These are phyloP conservation scores for Sclerurus mexicanus DNA, from an alignment of 2,113 vertebrate species.

Conservation along the genomic window DNA sequence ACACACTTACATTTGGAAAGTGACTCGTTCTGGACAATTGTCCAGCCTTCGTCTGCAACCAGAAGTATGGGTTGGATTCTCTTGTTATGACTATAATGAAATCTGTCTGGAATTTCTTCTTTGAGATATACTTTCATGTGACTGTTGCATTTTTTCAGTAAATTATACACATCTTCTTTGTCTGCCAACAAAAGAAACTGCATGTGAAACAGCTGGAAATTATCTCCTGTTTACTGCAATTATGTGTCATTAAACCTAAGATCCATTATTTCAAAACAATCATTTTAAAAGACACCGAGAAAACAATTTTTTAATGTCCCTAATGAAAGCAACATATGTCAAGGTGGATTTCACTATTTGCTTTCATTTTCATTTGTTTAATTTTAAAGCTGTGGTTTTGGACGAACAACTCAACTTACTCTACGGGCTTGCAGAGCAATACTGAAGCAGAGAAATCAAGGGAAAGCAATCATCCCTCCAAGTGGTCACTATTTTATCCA, in stretches of 20 bases:
- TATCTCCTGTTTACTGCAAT: neutral
- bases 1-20: slow-evolving; percentile 75
- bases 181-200: slow-evolving; percentile 61
- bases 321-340: neutral
- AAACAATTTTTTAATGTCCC: neutral
- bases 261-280: neutral
- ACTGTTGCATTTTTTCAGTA: slow-evolving; percentile 75
- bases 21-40: slow-evolving; percentile 79
- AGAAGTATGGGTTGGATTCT: slow-evolving; percentile 89
- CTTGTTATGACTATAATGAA: slow-evolving; percentile 85
- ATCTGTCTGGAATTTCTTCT: slow-evolving; percentile 83
- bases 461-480: neutral
- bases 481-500: neutral
- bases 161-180: slow-evolving; percentile 65
- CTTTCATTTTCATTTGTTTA: too few relatives aligned
- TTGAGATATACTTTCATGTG: slow-evolving; percentile 89
- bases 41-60: slow-evolving; percentile 95
- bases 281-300: neutral
- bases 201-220: neutral
- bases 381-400: neutral
- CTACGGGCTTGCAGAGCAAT: neutral
- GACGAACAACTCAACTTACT: neutral
- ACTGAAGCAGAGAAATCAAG: neutral
- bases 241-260: neutral
- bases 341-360: neutral